phyloP scores from a whole-genome alignment of 92 coral and sea anemone genomes.

The Chrysogorgia sp. region DNA sequence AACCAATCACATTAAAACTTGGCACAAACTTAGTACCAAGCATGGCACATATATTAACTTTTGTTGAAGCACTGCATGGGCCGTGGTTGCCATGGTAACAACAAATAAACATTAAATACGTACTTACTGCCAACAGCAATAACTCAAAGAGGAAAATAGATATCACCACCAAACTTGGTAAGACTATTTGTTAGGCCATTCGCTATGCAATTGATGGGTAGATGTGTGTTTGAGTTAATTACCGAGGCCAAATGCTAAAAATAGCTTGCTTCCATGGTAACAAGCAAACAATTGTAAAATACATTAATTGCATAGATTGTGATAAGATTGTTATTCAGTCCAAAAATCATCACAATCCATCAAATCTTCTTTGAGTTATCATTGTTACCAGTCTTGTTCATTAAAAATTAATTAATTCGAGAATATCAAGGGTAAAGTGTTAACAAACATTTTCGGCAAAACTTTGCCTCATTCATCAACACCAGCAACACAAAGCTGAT shows the following conservation, averaged over 20 bases:
- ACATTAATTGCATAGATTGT: constrained; percentile 18
- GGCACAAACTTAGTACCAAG: constrained; percentile 9
- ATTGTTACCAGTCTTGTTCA: no score
- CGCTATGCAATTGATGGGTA: constrained; percentile 5
- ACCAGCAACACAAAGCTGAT: no score
- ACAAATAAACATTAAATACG: constrained; percentile 4
- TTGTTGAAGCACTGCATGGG: constrained; percentile 3
- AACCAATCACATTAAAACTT: constrained; percentile 18
- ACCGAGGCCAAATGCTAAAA: constrained; percentile 5
- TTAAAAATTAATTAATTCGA: no score
- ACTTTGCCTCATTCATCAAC: no score
- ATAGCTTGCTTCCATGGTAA: constrained; percentile 11
- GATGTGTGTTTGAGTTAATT: constrained; percentile 5
- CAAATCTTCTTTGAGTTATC: constrained; percentile 14
- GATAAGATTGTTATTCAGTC: constrained; percentile 7
- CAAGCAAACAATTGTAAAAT: constrained; percentile 1
- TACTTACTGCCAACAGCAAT: neutral
- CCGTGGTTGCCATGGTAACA: constrained; percentile 10
- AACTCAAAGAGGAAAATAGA: constrained; percentile 10
- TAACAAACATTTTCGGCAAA: no score
- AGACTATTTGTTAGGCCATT: constrained; percentile 8
- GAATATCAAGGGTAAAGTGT: no score
- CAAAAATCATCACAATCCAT: constrained; percentile 20
- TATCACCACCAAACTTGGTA: constrained; percentile 19
- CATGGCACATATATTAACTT: constrained; percentile 12